These are phyloP conservation scores for Drosophila asahinai DNA, from an alignment of 1,140 invertebrate species.

Conservation along the genomic window DNA sequence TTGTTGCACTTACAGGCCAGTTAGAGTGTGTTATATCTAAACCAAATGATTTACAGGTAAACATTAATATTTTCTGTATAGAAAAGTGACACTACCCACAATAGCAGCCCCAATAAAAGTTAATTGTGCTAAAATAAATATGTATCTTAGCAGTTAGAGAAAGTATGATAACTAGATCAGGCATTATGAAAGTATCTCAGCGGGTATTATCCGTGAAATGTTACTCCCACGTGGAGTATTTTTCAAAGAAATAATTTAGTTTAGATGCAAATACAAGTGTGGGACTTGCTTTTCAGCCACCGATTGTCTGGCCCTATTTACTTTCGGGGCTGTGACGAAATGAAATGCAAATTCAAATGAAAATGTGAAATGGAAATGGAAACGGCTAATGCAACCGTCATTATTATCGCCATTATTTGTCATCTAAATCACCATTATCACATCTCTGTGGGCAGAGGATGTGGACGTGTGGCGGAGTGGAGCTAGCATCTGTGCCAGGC, in stretches of 20 bases:
- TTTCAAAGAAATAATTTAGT: background rate
- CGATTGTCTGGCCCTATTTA: constrained; percentile 18
- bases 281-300: constrained; percentile 18
- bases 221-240: constrained; percentile 4
- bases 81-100: constrained; percentile 7
- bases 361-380: constrained; percentile 40
- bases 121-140: constrained; percentile 22
- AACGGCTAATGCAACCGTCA: constrained; percentile 8
- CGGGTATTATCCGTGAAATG: background rate
- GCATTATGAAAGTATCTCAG: constrained; percentile 1
- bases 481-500: constrained; percentile 23
- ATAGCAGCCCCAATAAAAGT: constrained; percentile 1
- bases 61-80: background rate
- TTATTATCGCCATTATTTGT: constrained; percentile 8
- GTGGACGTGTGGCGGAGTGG: background rate
- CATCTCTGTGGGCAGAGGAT: constrained; percentile 5
- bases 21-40: background rate
- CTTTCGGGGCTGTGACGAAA: constrained; percentile 35
- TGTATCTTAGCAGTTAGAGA: background rate
- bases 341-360: constrained; percentile 34
- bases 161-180: constrained; percentile 4
- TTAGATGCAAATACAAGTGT: background rate
- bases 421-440: constrained; percentile 3
- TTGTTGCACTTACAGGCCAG: background rate
- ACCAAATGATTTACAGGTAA: background rate